Evolutionary conservation across 2,888 invertebrate genomes (phyloP), one percentile per base, ranked within the genome.

Genomic region (Phlogophora meticulosa): DNA sequence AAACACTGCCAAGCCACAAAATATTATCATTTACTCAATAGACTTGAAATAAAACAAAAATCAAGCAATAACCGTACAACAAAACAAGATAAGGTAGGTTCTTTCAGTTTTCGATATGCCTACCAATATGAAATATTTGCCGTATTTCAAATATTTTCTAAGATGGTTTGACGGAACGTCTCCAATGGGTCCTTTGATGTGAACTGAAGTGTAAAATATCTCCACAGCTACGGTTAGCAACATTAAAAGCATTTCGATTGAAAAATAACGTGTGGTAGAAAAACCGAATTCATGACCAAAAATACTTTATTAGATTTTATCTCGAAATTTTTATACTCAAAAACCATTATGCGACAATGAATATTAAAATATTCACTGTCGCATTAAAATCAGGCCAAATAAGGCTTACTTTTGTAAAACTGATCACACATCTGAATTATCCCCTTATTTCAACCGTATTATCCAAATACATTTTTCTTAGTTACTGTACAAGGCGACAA

Each of bases 141-240:
- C 15, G 9, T 43, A 22, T 32, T 22, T 32, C 1, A 45, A 51
- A 40, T 45, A 45, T 28, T 38, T 46, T 67, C 13, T 43, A 17
- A 45, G 34, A 53, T 15, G 22, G 5, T 45, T 46, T 20, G 40
- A 42, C 5, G 13, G 17, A 28, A 32, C 22, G 15, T 52, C 20
- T 28, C 20, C 10, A 22, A 4, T 11, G 10, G 11, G 11, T 28
- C 24, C 51, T 45, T 13, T 52, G 46, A 73, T 73, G 65, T 65
- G 46, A 20, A 48, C 20, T 53, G 46, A 42, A 42, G 22, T 51
- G 42, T 49, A n/a, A 49, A 64, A 13, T 49, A 63, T 63, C 36
- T 2, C 1, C 17, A 28, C 28, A 10, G 4, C 15, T 4, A 28
- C 11, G 15, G 34, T 73, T 52, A 40, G 36, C 46, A 4, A 48